Conservation (phyloP, 2,888 invertebrate species). For the Eulithis testata region DNA sequence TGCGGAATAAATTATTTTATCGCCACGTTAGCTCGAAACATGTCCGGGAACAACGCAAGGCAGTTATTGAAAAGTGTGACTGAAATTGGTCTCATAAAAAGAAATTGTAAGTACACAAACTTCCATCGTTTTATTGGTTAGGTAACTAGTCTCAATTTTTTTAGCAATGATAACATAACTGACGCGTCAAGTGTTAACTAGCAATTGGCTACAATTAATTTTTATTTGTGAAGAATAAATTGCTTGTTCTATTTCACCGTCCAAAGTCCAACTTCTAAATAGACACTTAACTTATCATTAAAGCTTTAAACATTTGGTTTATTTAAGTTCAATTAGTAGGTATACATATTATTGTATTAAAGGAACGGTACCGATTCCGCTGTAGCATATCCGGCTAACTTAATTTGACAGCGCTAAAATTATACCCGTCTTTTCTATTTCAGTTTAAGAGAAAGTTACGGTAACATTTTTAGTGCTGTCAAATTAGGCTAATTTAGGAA, state of each 20-base stretch:
- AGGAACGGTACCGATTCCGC: no score
- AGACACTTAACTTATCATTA: no score
- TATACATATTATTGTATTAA: no score
- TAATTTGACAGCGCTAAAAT: no score
- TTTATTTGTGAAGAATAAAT: slow-evolving; percentile 7
- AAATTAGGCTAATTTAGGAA: no score
- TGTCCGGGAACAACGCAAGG: slow-evolving; percentile 66
- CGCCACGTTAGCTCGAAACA: slow-evolving; percentile 52
- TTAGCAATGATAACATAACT: slow-evolving; percentile 22
- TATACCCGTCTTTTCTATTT: no score
- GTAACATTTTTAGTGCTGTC: no score
- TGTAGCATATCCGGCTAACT: no score
- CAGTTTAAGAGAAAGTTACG: no score
- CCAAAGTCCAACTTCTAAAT: slow-evolving; percentile 29
- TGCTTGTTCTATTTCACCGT: slow-evolving; percentile 6
- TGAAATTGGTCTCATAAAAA: slow-evolving; percentile 55
- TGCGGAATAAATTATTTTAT: slow-evolving; percentile 35
- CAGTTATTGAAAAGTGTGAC: slow-evolving; percentile 68
- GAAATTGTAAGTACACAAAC: slow-evolving; percentile 68
- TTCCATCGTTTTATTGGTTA: slow-evolving; percentile 51
- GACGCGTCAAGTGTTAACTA: slow-evolving; percentile 18
- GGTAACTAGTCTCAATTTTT: slow-evolving; percentile 48
- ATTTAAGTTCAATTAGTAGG: no score
- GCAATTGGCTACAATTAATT: slow-evolving; percentile 28
- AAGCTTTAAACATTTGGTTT: no score